Evolutionary conservation across 2,797 vertebrate species (phyloP).

Genomic region (Macroramphosus scolopax): DNA sequence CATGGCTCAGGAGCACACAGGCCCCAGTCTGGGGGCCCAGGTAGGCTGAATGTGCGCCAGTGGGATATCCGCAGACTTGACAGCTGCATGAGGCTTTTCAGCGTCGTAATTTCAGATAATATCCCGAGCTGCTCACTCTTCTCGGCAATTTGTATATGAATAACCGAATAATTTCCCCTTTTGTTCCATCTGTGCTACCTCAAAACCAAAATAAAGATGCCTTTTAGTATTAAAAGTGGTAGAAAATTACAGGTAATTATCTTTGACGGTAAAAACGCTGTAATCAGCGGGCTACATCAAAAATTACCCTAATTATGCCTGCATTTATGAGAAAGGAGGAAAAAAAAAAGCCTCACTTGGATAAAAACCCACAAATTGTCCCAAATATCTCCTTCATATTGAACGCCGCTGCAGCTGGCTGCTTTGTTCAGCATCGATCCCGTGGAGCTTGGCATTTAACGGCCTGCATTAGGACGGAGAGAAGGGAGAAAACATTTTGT

Average conservation of each 20-base stretch:
- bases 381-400: constrained; percentile 99
- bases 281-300: constrained; percentile 99
- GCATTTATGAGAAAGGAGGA: constrained; percentile 99
- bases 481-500: constrained; percentile 96
- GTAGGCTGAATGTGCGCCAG: constrained; percentile 67
- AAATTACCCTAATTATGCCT: constrained; percentile 99
- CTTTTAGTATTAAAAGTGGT: constrained; percentile 99
- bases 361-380: constrained; percentile 99
- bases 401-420: constrained; percentile 99
- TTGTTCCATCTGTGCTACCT: constrained; percentile 99
- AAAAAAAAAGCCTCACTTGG: constrained; percentile 95
- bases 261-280: constrained; percentile 99
- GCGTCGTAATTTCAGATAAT: constrained; percentile 99
- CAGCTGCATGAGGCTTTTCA: constrained; percentile 95
- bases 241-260: constrained; percentile 99
- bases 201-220: constrained; percentile 99
- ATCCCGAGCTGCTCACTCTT: constrained; percentile 92
- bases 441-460: constrained; percentile 97
- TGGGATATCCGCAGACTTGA: constrained; percentile 80
- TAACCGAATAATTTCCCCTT: constrained; percentile 99
- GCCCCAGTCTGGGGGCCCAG: constrained; percentile 53
- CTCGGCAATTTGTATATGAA: constrained; percentile 99
- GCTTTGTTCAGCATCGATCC: constrained; percentile 99
- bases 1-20: constrained; percentile 34
- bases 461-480: constrained; percentile 93